Conservation (phyloP, 2,888 invertebrate species). For the Agonopterix alstromeriana region DNA sequence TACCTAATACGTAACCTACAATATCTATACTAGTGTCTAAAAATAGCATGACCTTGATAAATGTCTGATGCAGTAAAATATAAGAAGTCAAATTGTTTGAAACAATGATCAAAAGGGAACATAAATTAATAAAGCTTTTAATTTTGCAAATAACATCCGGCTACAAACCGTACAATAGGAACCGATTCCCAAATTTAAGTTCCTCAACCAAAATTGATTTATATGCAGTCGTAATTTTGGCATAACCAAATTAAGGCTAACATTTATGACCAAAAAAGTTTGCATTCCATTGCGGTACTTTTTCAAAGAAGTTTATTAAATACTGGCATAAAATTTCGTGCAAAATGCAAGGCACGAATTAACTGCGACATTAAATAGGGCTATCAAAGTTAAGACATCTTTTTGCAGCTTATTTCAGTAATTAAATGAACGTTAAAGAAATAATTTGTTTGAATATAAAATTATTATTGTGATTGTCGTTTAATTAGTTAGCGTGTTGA, state of each 20-base stretch:
- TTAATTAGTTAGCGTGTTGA: too few relatives aligned
- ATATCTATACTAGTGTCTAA: too few relatives aligned
- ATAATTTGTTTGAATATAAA: constrained; percentile 1
- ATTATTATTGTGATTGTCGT: too few relatives aligned
- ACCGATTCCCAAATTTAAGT: constrained; percentile 1
- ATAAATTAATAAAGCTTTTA: too few relatives aligned
- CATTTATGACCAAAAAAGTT: constrained; percentile 31
- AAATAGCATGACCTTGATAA: too few relatives aligned
- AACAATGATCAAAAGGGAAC: too few relatives aligned
- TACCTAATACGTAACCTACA: too few relatives aligned
- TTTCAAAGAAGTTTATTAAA: constrained; percentile 57
- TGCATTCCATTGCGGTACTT: constrained; percentile 37
- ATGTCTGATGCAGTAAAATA: too few relatives aligned
- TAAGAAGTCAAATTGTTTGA: too few relatives aligned
- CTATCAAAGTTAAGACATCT: constrained; percentile 13
- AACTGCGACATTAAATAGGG: constrained; percentile 20
- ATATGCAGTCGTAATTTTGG: constrained; percentile 8
- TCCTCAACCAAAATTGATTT: constrained; percentile 1
- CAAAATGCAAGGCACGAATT: constrained; percentile 49
- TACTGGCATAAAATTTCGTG: constrained; percentile 54
- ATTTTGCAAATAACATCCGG: constrained; percentile 4
- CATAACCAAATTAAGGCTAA: constrained; percentile 17
- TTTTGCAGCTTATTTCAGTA: not conserved
- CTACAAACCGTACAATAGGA: constrained; percentile 5
- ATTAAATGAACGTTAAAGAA: constrained; percentile 6